phyloP scores from a whole-genome alignment of 2,888 invertebrate species.

The Drosophila incognita region DNA sequence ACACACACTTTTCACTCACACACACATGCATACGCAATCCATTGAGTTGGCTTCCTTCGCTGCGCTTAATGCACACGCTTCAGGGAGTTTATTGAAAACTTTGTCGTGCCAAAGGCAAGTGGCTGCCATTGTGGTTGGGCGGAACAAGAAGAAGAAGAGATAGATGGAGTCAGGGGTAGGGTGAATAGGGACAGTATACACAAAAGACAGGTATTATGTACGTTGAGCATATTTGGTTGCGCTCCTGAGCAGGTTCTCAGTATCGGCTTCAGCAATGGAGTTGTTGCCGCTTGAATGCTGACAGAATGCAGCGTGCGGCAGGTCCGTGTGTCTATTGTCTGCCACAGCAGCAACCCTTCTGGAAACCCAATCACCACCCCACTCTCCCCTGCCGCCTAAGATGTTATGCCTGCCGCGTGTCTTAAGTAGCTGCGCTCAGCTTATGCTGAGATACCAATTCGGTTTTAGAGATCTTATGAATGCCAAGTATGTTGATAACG shows the following conservation, averaged over 20 bases:
- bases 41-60: conserved; percentile 67
- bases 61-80: conserved; percentile 82
- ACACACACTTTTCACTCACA: conserved; percentile 2
- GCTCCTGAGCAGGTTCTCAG: conserved; percentile 64
- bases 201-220: conserved; percentile 75
- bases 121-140: conserved; percentile 34
- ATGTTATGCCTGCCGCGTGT: conserved; percentile 37
- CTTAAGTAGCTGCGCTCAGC: conserved; percentile 71
- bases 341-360: conserved; percentile 15
- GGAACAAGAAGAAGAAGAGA: conserved; percentile 4
- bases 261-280: conserved; percentile 11
- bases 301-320: conserved; percentile 52
- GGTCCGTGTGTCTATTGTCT: conserved; percentile 43
- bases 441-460: conserved; percentile 48
- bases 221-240: conserved; percentile 71
- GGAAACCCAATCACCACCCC: background rate
- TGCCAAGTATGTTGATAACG: conserved; percentile 76
- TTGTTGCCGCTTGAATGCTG: conserved; percentile 63
- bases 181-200: conserved; percentile 25
- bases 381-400: background rate
- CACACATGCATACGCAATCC: conserved; percentile 36
- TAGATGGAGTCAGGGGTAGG: background rate
- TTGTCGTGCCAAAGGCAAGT: conserved; percentile 77
- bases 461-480: conserved; percentile 72
- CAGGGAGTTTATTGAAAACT: conserved; percentile 82